Evolutionary conservation across 2,113 vertebrate genomes (phyloP).

Genomic region (Melanerpes formicivorus): DNA sequence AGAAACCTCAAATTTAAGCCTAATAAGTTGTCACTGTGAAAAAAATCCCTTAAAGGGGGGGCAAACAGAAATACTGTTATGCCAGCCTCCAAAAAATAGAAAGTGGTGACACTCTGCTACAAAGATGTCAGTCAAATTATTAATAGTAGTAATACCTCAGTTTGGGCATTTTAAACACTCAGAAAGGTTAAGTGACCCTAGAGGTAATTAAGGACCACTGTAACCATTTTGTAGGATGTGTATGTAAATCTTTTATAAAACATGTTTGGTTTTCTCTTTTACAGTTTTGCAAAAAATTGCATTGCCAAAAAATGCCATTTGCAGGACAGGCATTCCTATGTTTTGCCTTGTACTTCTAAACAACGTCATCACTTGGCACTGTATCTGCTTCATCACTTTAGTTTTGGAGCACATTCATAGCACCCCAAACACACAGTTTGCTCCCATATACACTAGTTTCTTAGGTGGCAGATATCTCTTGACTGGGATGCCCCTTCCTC

Average conservation of each 20-base stretch:
- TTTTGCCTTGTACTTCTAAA: background rate
- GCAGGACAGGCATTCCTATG: background rate
- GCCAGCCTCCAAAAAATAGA: background rate
- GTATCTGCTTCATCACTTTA: accelerated
- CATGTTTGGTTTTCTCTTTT: background rate
- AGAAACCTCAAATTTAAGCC: background rate
- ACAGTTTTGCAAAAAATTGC: background rate
- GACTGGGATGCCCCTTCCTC: background rate
- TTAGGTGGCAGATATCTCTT: accelerated
- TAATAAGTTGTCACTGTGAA: background rate
- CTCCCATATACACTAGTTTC: background rate
- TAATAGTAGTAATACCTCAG: background rate
- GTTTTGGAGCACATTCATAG: background rate
- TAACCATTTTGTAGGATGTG: background rate
- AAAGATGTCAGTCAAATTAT: background rate
- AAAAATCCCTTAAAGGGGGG: background rate
- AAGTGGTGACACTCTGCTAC: background rate
- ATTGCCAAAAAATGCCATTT: background rate
- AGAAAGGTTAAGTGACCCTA: background rate
- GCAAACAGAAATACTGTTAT: background rate
- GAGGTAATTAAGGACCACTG: background rate
- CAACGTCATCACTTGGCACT: background rate
- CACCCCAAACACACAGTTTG: accelerated
- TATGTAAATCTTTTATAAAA: background rate
- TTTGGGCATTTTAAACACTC: background rate